phyloP scores from a whole-genome alignment of 1,140 invertebrate species.

The Trypoxylus dichotomus region DNA sequence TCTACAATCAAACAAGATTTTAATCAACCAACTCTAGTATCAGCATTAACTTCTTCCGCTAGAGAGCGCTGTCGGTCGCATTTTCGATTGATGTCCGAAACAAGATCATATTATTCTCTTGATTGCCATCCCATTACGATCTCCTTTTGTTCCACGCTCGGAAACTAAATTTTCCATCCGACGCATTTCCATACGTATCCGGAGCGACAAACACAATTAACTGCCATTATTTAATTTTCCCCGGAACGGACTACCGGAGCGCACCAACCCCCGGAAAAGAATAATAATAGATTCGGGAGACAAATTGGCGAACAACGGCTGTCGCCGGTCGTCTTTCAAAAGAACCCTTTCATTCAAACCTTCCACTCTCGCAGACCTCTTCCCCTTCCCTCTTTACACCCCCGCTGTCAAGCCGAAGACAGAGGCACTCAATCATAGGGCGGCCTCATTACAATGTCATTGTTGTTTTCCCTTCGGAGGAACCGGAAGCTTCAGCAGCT shows the following conservation, averaged over 20 bases:
- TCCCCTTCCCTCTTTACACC: not conserved
- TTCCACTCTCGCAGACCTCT: not conserved
- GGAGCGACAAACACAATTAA: not conserved
- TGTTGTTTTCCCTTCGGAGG: constrained; percentile 1
- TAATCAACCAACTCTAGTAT: no score
- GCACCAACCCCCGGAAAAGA: not conserved
- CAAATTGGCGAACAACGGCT: constrained; percentile 1
- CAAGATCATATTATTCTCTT: not conserved
- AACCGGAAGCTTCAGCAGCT: not conserved
- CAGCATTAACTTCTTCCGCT: no score
- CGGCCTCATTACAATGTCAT: constrained; percentile 19
- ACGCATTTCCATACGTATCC: not conserved
- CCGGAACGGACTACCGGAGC: not conserved
- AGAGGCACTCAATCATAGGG: constrained; percentile 9
- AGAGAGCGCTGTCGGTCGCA: no score
- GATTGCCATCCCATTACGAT: not conserved
- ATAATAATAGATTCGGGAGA: constrained; percentile 9
- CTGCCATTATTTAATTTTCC: constrained; percentile 9
- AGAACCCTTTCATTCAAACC: not conserved
- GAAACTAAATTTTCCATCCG: not conserved
- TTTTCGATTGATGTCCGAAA: no score
- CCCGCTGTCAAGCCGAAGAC: not conserved
- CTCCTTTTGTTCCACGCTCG: not conserved
- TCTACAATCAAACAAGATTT: no score
- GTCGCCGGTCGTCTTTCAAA: not conserved